A percentile compares a stretch with the other conserved stretches of the same genome.
These are phyloP conservation scores for Sardina pilchardus DNA, from an alignment of 2,113 vertebrate genomes.

Conservation along the genomic window DNA sequence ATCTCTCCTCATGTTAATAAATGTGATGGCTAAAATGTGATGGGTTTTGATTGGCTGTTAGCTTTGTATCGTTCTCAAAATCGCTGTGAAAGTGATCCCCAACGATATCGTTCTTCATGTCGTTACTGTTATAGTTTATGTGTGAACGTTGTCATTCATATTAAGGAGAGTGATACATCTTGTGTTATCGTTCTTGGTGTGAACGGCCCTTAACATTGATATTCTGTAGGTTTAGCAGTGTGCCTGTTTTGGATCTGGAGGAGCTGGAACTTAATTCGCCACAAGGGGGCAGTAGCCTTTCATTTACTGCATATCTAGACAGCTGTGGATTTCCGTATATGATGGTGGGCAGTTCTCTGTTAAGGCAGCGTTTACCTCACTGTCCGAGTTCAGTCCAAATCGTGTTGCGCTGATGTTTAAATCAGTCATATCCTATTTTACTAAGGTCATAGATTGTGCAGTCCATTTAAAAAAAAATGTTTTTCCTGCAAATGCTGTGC, in stretches of 20 bases:
- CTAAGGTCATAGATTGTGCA: not conserved
- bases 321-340: not conserved
- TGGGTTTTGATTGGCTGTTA: too few relatives aligned
- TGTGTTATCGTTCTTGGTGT: too few relatives aligned
- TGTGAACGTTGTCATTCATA: too few relatives aligned
- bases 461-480: not conserved
- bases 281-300: conserved; percentile 5
- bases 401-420: not conserved
- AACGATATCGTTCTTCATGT: too few relatives aligned
- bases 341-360: not conserved
- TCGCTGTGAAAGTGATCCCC: too few relatives aligned
- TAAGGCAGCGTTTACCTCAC: not conserved
- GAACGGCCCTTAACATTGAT: too few relatives aligned
- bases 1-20: too few relatives aligned
- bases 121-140: too few relatives aligned
- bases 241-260: not conserved
- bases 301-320: not conserved
- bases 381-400: not conserved
- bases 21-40: too few relatives aligned
- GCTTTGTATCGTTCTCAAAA: too few relatives aligned
- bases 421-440: too few relatives aligned
- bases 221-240: not conserved
- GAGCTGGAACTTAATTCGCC: not conserved
- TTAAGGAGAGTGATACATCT: too few relatives aligned
- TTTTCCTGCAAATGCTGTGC: not conserved